Evolutionary conservation across 2,888 invertebrate genomes (phyloP), one percentile per base, ranked within the genome.

Genomic region (Calameuta filiformis): DNA sequence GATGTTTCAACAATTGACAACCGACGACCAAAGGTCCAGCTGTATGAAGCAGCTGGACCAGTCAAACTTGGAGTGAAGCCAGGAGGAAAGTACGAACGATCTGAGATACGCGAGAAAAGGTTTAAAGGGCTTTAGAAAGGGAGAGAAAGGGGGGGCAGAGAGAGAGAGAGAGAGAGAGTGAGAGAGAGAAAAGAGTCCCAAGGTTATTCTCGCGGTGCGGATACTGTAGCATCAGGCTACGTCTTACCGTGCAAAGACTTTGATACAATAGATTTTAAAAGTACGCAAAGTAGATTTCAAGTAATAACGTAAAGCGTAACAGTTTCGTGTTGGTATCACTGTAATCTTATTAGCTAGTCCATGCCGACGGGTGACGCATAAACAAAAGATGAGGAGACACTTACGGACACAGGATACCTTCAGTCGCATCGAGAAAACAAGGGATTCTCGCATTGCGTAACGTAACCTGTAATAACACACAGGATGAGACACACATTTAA

Each of bases 311-410:
- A 81, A 79, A 79, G 79, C 79, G 80, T 82, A 76, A 82, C 75
- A 83, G 81, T 86, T 85, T 87, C 85, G 82, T 86, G 84, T 87
- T 87, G 81, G 86, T 87, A 88, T 85, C 85, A 83, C 84, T 81
- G 85, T 86, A 87, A 85, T 87, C 83, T 85, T 85, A 86, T 86
- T 84, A 88, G 86, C 88, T 89, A 88, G 89, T 90, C 89, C 85
- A 88, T 82, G 85, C 85, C 87, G 86, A 85, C n/a, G 6, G 86
- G 84, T 82, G 82, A 86, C 79, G 79, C 75, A 81, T 69, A 35
- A 74, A 69, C 75, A 75, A 77, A 68, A 30, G 15, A 34, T 31
- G 33, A 76, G 73, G 9, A 77, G 69, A 69, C 77, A 56, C 40
- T 40, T 15, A 40, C 56, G 56, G 23, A 56, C 23, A 23, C 56